Conservation (phyloP, 1,140 invertebrate genomes). For the Atta texana region DNA sequence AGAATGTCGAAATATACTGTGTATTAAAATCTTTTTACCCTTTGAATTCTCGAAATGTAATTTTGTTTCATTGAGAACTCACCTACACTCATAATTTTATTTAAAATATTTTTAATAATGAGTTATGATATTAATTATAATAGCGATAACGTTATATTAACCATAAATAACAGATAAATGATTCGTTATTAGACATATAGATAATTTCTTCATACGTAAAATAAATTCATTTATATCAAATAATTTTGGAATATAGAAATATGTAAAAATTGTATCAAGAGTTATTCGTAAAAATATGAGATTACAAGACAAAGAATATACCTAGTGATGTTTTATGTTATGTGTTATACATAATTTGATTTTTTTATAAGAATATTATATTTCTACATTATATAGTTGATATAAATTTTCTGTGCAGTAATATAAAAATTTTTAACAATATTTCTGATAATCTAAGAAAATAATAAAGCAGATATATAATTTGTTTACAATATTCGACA, state of each 20-base stretch:
- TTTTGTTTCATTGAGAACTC: slow-evolving; percentile 12
- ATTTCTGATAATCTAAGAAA: not conserved
- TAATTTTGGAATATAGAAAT: not conserved
- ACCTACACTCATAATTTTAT: slow-evolving; percentile 9
- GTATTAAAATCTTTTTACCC: slow-evolving; percentile 65
- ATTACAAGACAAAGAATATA: not conserved
- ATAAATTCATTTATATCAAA: not conserved
- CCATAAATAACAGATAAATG: not conserved
- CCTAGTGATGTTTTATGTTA: not conserved
- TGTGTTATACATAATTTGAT: not conserved
- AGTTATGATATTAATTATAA: not conserved
- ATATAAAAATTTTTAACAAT: not conserved
- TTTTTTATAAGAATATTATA: not conserved
- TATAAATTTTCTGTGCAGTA: not conserved
- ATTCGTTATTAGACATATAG: not conserved
- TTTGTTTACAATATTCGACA: slow-evolving; percentile 12
- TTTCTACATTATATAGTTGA: not conserved
- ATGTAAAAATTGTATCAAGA: not conserved
- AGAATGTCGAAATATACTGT: slow-evolving; percentile 65
- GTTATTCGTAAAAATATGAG: not conserved
- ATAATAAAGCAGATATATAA: not conserved
- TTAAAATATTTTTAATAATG: slow-evolving; percentile 14
- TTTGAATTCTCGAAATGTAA: slow-evolving; percentile 55
- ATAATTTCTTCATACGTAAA: not conserved
- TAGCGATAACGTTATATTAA: not conserved